Percentiles rank a stretch among this genome's conserved stretches.
phyloP scores from a whole-genome alignment of 2,113 vertebrate species.

The Alaudala cheleensis region DNA sequence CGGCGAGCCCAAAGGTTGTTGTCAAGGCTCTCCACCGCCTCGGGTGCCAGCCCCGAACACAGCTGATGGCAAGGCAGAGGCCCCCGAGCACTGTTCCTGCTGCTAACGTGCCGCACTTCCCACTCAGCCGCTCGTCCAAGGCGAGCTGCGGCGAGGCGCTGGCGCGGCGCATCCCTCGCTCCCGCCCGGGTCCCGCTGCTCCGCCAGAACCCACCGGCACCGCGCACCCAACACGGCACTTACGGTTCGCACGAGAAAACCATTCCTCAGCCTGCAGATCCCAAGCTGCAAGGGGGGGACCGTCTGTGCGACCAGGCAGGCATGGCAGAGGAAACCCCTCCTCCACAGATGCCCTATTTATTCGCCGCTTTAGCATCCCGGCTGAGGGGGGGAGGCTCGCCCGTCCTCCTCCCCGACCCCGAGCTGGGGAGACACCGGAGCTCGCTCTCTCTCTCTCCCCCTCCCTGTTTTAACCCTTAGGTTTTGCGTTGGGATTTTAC shows the following conservation, averaged over 20 bases:
- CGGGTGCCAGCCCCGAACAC: not conserved
- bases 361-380: constrained; percentile 66
- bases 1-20: not conserved
- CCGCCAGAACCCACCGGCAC: not conserved
- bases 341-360: constrained; percentile 73
- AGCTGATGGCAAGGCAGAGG: not conserved
- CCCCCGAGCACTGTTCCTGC: not conserved
- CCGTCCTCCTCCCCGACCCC: not conserved
- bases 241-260: constrained; percentile 74
- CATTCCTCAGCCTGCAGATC: constrained; percentile 70
- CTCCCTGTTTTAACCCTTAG: not conserved
- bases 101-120: constrained; percentile 9
- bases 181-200: not conserved
- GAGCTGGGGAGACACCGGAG: not conserved
- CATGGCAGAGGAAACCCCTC: constrained; percentile 70
- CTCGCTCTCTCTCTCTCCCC: not conserved
- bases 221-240: constrained; percentile 61
- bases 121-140: not conserved
- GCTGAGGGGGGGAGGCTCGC: not conserved
- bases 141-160: not conserved
- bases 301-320: constrained; percentile 36
- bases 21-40: not conserved
- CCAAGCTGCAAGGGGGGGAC: constrained; percentile 40
- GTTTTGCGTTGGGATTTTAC: constrained; percentile 21
- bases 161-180: not conserved